These are phyloP conservation scores for Caenorhabditis wallacei DNA, from an alignment of 2,888 invertebrate genomes.

Conservation along the genomic window DNA sequence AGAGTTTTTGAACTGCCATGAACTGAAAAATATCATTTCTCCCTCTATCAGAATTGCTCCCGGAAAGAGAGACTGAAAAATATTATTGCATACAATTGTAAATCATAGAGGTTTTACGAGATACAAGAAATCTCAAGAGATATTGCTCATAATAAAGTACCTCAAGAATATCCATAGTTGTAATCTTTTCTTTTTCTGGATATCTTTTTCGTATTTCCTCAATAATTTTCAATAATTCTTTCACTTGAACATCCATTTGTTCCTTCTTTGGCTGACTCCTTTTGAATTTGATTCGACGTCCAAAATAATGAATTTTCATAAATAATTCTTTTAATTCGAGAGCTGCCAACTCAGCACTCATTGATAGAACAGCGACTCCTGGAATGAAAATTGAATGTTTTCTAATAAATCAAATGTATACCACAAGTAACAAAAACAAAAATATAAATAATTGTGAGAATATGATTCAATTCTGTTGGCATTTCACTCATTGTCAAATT, in stretches of 20 bases:
- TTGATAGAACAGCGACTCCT: constrained; percentile 83
- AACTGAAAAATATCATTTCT: no score
- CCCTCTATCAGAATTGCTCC: no score
- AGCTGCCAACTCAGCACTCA: constrained; percentile 83
- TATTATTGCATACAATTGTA: no score
- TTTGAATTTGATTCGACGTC: constrained; percentile 82
- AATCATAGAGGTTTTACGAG: no score
- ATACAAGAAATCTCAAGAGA: no score
- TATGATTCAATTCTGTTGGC: constrained; percentile 79
- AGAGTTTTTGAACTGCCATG: no score
- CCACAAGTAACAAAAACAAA: constrained; percentile 83
- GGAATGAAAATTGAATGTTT: not conserved
- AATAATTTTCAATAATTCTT: constrained; percentile 82
- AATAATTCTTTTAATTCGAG: constrained; percentile 82
- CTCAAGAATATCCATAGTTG: constrained; percentile 81
- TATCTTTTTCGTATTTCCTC: constrained; percentile 80
- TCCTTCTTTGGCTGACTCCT: constrained; percentile 75
- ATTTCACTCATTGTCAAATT: constrained; percentile 83
- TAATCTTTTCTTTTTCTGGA: constrained; percentile 82
- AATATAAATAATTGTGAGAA: constrained; percentile 82
- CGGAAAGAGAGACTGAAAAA: no score
- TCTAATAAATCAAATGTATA: constrained; percentile 11
- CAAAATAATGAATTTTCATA: constrained; percentile 80
- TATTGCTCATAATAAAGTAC: constrained; percentile 49
- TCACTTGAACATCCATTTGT: constrained; percentile 81